Evolutionary conservation across 2,113 vertebrate genomes (phyloP).

Genomic region (Anser brachyrhynchus): DNA sequence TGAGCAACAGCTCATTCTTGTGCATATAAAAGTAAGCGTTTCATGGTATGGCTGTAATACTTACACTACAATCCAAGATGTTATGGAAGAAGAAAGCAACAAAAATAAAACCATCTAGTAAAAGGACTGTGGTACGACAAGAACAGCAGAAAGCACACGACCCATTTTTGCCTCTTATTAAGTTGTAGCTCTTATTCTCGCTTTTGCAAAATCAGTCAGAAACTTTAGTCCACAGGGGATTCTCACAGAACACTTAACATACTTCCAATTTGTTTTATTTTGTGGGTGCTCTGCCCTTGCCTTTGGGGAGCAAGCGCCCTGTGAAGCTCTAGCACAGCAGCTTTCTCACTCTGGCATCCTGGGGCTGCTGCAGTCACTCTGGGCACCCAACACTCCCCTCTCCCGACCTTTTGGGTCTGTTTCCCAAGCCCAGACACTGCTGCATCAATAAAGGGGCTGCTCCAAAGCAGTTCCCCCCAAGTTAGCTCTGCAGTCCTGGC

Average conservation of each 20-base stretch:
- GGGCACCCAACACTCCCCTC: neutral
- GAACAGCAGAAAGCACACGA: neutral
- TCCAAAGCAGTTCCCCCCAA: neutral
- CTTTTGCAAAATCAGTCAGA: neutral
- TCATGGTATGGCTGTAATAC: neutral
- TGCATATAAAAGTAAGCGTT: neutral
- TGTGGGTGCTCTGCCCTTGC: neutral
- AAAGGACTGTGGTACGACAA: neutral
- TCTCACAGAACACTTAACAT: neutral
- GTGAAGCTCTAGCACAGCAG: neutral
- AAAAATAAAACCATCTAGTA: neutral
- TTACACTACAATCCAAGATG: neutral
- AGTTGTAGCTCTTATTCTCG: neutral
- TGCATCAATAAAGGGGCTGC: neutral
- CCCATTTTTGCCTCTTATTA: neutral
- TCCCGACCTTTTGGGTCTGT: neutral
- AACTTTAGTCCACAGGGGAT: neutral
- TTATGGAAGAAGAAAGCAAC: neutral
- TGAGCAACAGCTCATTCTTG: neutral
- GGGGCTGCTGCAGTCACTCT: neutral
- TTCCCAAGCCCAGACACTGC: neutral
- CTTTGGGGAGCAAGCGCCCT: neutral
- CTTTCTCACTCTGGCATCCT: neutral
- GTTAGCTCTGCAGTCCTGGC: neutral
- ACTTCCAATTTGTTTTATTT: neutral